Evolutionary conservation across 1,140 invertebrate genomes (phyloP), one percentile per base, ranked within the genome.

Genomic region (Micrasema longulum): DNA sequence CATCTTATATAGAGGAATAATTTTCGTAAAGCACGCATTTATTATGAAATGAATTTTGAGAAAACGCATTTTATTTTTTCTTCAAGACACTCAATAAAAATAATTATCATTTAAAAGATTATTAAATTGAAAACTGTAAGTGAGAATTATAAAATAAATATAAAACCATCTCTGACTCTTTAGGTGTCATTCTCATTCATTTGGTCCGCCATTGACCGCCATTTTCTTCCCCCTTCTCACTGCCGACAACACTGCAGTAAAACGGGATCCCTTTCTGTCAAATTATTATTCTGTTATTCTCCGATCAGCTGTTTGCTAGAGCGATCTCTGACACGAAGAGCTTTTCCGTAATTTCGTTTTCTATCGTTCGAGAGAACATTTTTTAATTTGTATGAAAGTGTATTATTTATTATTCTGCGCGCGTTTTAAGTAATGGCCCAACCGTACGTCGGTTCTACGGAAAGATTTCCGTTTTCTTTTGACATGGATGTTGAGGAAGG

Each of bases 401-500:
- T 57, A 36, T 57, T 16, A n/a, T n/a, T n/a, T n/a, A n/a, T n/a
- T n/a, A n/a, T n/a, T n/a, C n/a, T n/a, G 26, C 16, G 26, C n/a
- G 11, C 20, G 26, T 36, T 14, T 14, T 38, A 50, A 52, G 22
- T 2, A 62, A 85, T 84, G 83, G 81, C 82, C 65, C 79, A 80
- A 70, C 80, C 81, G 22, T 82, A 80, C 69, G 83, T 85, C 18
- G 83, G 83, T 57, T 84, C 83, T 38, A 85, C 83, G 18, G 83
- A 84, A 69, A 82, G 74, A 71, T 85, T 85, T 64, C 83, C 83
- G 14, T 85, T 85, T 75, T 84, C 83, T 38, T 85, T 85, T 76
- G 83, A 85, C 69, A 76, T 81, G 12, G 83, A 85, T 60, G 80
- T 85, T 5, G 83, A 84, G 38, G 83, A 83, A 45, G 79, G 80